Base-by-base conservation (phyloP, 2,113 vertebrate species). In the Uria aalge region DNA sequence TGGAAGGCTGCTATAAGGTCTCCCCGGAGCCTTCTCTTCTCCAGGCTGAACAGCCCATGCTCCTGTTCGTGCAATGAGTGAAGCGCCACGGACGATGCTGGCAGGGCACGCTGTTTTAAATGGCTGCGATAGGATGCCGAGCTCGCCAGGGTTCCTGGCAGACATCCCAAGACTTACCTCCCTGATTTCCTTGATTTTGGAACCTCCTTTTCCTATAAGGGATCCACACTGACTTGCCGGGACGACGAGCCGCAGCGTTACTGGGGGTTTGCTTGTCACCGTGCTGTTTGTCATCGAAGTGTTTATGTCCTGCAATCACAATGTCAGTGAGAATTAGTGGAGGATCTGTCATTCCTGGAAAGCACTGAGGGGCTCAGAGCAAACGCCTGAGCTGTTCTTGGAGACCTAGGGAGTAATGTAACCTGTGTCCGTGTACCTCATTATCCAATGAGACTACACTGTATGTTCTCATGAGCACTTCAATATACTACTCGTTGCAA, bases 121-220 rank as follows among this genome's bases (percentile, higher is more conserved):
- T 1, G 6, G 41, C 38, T 32, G 23, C 2, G 8, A 30, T 1
- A 55, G 55, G 50, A 80, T 0, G 3, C 38, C 1, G 3, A 92
- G 67, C 26, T 19, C 48, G 45, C 21, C 41, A 53, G 15, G 6
- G 27, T 27, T 19, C 32, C 41, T 8, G 19, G 30, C 26, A 85
- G 50, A 63, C 29, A 43, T 30, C 21, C n/a, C 34, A 41, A 68
- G 63, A 90, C 96, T 94, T 98, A 99, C 99, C 99, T 99, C 99
- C 97, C 99, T 98, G 98, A 99, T 99, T 98, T 99, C 99, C 97
- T 99, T 99, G 97, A 99, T 99, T 98, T 99, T 99, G 74, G 99
- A 99, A 60, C 99, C 99, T 97, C 99, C 99, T 98, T 99, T 99
- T 88, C 99, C 99, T 96, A 99, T 99, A 89, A 99, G 98, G 19